Evolutionary conservation across 2,797 vertebrate species (phyloP), one percentile per base, ranked within the genome.

Genomic region (Coccyzus lansbergi): DNA sequence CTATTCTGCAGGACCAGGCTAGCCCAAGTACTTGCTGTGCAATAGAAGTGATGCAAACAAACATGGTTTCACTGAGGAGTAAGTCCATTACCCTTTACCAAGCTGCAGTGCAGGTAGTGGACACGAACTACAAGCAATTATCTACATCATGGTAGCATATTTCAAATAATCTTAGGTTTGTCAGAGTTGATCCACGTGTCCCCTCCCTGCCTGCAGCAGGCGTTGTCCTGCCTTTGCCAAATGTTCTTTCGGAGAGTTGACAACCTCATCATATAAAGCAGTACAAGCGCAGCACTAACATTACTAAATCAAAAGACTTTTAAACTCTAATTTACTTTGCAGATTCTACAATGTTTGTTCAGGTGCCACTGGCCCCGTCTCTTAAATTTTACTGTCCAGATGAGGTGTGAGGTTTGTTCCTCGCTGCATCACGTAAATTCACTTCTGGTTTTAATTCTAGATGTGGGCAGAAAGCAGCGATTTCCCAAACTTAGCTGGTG

Each of bases 391-490:
- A 49, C 63, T 72, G 70, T 15, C 56, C 26, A 46, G 87, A 76
- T 80, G 64, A 83, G 82, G 63, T 60, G 53, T 63, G 64, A 88
- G 79, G 56, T 55, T 83, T 92, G 75, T 29, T 93, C 71, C 71
- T 93, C 16, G 44, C 93, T 91, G 60, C 60, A 65, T 49, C 72
- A 55, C 1, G 1, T 38, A 90, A 85, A 89, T 29, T 72, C 68
- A 56, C 36, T 92, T 56, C 70, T 93, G 75, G 38, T 82, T 92
- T 91, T 92, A 59, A 93, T 96, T 94, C 77, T 92, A 83, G 85
- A 70, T 83, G 82, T 36, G 55, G 82, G 75, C 0, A 2, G 82
- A 55, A 92, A 93, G 68, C 76, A 74, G 69, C 49, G 38, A 67
- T 83, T 87, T 77, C 79, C 65, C 59, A 49, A 49, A 21, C 31